Conservation (phyloP, 2,797 vertebrate genomes). For the Prionace glauca region DNA sequence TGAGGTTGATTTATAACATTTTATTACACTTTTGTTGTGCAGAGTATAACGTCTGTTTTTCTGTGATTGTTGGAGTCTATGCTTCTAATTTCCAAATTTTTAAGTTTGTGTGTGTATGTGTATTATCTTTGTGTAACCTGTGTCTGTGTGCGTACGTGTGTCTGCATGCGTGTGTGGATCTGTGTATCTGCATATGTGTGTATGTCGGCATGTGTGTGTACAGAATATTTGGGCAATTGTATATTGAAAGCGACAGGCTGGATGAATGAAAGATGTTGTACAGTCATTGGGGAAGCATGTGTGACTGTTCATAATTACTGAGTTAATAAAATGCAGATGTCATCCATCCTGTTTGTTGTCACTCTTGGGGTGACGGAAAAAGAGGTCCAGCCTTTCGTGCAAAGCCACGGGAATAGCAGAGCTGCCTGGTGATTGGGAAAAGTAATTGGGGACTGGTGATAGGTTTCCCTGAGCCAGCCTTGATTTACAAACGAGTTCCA, state of each 20-base stretch:
- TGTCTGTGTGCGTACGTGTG: too few species aligned
- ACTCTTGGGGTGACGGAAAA: neutral
- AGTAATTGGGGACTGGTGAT: neutral
- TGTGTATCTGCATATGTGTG: too few species aligned
- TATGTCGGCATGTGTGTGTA: neutral
- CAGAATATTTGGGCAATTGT: neutral
- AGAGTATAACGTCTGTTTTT: neutral
- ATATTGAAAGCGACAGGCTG: conserved; percentile 26
- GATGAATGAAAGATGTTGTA: conserved; percentile 29
- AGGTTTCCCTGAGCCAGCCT: neutral
- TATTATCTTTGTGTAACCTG: too few species aligned
- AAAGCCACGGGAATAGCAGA: neutral
- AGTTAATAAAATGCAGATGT: conserved; percentile 33
- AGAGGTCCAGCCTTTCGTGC: neutral
- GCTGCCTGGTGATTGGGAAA: neutral
- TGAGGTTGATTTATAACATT: neutral
- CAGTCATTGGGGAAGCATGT: conserved; percentile 16
- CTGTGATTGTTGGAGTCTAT: neutral
- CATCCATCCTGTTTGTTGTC: neutral
- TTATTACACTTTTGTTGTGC: neutral
- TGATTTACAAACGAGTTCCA: neutral
- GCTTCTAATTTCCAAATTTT: neutral
- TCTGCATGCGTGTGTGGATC: too few species aligned
- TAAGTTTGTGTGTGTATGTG: neutral
- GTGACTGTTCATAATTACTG: conserved; percentile 23